Base-by-base conservation (phyloP, 2,113 vertebrate species). In the Brachionichthys hirsutus region DNA sequence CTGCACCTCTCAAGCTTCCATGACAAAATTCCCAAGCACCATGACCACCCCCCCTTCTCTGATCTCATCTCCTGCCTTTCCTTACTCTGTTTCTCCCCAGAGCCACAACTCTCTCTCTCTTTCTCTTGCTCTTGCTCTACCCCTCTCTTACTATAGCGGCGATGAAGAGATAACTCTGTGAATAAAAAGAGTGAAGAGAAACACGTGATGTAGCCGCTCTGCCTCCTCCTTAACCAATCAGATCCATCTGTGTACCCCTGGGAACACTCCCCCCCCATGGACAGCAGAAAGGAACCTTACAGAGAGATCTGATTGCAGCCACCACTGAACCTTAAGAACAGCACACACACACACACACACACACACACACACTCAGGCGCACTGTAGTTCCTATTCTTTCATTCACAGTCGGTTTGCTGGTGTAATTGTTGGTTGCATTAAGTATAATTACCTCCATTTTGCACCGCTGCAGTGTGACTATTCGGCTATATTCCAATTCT, bases 221-320 rank as follows among this genome's bases (percentile, higher is more conserved):
- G 10, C 51, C 38, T n/a, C 43, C 48, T 58, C 18, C 62, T 35
- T 50, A 42, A 53, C 82, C 80, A 85, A 82, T 83, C 75, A 76
- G 18, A 70, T 58, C 14, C 16, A 5, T 54, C 9, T 0, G 1
- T 47, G 66, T n/a, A 16, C 51, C 58, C 42, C 12, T 0, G 4
- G 55, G 49, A 38, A 38, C 8, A 19, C 66, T 79, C 80, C 72
- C 76, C 77, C 75, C 73, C 42, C 64, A 70, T 73, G 67, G 63
- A 72, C 18, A 43, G 24, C 38, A 2, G 10, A 68, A 59, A 77
- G 70, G 77, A 81, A 71, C 17, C 16, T 79, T 78, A 64, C 47
- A 55, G 49, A 72, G 64, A 49, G 67, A 48, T 72, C 66, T 79
- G 73, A 77, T 38, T 69, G 77, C 58, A 54, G 65, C 18, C 54